Conservation (phyloP, 2,888 invertebrate genomes). For the Sinentomon sp. region DNA sequence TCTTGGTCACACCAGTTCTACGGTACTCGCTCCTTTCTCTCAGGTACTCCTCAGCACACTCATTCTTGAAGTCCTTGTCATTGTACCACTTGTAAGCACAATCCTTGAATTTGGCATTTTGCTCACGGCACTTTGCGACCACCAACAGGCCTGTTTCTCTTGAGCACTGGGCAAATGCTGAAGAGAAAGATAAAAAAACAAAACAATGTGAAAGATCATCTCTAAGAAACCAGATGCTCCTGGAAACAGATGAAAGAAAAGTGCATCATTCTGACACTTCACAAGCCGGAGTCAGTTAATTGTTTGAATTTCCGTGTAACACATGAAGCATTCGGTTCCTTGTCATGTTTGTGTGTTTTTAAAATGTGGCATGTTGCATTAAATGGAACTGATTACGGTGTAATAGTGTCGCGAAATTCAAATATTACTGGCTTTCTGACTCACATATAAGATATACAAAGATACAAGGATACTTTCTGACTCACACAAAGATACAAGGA, state of each 20-base stretch:
- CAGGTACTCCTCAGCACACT: conserved; percentile 52
- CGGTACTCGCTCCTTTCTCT: conserved; percentile 52
- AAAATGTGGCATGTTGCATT: too few relatives aligned
- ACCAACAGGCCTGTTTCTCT: conserved; percentile 34
- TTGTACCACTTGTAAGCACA: conserved; percentile 49
- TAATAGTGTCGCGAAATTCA: too few relatives aligned
- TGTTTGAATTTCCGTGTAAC: too few relatives aligned
- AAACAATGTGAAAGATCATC: background rate
- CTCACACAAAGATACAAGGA: too few relatives aligned
- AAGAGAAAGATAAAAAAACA: conserved; percentile 13
- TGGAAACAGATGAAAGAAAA: conserved; percentile 6
- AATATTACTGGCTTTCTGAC: too few relatives aligned
- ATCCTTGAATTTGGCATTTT: conserved; percentile 36
- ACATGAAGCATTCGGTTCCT: too few relatives aligned
- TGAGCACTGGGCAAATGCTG: conserved; percentile 35
- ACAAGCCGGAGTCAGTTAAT: too few relatives aligned
- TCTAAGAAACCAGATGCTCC: background rate
- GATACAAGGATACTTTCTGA: too few relatives aligned
- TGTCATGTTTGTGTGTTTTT: too few relatives aligned
- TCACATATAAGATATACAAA: too few relatives aligned
- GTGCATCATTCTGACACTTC: too few relatives aligned
- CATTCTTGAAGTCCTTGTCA: conserved; percentile 39
- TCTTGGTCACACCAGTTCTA: conserved; percentile 34
- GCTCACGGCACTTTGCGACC: conserved; percentile 41
- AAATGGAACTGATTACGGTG: too few relatives aligned